Conservation (phyloP, 2,797 vertebrate genomes). For the Hippocampus kuda region DNA sequence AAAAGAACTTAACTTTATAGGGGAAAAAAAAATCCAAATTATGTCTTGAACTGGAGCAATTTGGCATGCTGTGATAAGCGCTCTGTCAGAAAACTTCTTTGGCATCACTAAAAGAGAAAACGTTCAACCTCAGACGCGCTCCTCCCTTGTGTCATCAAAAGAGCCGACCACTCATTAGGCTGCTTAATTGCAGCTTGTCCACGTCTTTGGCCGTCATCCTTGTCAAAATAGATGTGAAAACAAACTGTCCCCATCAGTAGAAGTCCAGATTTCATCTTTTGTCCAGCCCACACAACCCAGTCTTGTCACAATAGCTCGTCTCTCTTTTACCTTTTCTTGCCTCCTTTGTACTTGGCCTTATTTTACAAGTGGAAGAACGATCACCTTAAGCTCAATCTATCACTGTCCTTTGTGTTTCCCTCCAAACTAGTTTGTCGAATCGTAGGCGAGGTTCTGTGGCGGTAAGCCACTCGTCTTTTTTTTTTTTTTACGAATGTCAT, state of each 20-base stretch:
- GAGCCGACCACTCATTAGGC: slow-evolving; percentile 90
- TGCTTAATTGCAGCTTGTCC: slow-evolving; percentile 90
- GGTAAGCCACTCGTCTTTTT: slow-evolving; percentile 32
- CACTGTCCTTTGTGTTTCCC: slow-evolving; percentile 44
- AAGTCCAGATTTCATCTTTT: slow-evolving; percentile 29
- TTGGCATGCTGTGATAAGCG: slow-evolving; percentile 99
- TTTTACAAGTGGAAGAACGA: slow-evolving; percentile 27
- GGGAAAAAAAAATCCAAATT: slow-evolving; percentile 71
- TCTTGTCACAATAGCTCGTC: slow-evolving; percentile 41
- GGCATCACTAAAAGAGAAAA: slow-evolving; percentile 84
- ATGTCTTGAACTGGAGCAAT: slow-evolving; percentile 92
- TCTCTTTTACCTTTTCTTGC: slow-evolving; percentile 45
- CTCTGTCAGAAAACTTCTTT: slow-evolving; percentile 95
- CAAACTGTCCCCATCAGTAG: slow-evolving; percentile 60
- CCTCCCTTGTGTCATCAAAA: slow-evolving; percentile 76
- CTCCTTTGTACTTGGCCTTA: slow-evolving; percentile 44
- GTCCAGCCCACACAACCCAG: slow-evolving; percentile 9
- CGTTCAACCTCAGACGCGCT: slow-evolving; percentile 76
- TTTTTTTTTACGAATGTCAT: slow-evolving; percentile 45
- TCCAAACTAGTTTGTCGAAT: slow-evolving; percentile 45
- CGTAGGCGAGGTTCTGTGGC: slow-evolving; percentile 45
- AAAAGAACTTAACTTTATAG: slow-evolving; percentile 10
- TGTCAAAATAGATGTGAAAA: slow-evolving; percentile 66
- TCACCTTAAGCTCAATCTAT: slow-evolving; percentile 27
- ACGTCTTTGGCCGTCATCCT: slow-evolving; percentile 51